Conservation (phyloP, 2,797 vertebrate species). For the Diglossa cyanea region DNA sequence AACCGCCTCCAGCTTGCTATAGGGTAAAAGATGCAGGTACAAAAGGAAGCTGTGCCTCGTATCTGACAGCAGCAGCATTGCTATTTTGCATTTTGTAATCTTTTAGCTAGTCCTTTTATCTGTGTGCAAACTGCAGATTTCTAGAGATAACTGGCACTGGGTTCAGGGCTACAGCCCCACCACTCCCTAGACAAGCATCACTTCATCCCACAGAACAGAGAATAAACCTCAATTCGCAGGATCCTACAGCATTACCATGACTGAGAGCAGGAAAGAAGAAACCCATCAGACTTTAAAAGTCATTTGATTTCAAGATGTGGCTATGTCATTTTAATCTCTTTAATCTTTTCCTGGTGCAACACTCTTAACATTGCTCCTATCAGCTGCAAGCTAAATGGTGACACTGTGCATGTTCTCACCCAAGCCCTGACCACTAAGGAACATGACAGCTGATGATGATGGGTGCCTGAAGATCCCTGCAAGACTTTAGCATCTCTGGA, state of each 20-base stretch:
- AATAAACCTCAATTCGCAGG: background rate
- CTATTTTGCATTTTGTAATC: background rate
- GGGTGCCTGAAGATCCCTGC: background rate
- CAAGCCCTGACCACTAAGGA: background rate
- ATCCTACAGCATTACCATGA: background rate
- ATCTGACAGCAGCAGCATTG: background rate
- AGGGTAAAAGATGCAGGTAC: background rate
- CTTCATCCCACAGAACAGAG: background rate
- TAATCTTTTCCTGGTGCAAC: background rate
- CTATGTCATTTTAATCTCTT: background rate
- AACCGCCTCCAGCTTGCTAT: background rate
- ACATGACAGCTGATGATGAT: background rate
- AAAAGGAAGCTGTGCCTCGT: background rate
- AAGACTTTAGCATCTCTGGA: background rate
- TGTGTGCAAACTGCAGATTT: background rate
- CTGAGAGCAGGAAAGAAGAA: background rate
- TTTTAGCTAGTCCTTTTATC: background rate
- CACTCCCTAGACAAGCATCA: background rate
- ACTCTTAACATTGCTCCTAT: rapidly evolving
- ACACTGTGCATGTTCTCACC: background rate
- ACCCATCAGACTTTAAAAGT: background rate
- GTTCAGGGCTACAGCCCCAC: background rate
- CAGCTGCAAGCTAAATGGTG: rapidly evolving
- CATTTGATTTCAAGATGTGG: background rate
- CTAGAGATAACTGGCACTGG: background rate